These are phyloP conservation scores for Steinernema feltiae DNA, from an alignment of 1,140 invertebrate species.

Conservation along the genomic window DNA sequence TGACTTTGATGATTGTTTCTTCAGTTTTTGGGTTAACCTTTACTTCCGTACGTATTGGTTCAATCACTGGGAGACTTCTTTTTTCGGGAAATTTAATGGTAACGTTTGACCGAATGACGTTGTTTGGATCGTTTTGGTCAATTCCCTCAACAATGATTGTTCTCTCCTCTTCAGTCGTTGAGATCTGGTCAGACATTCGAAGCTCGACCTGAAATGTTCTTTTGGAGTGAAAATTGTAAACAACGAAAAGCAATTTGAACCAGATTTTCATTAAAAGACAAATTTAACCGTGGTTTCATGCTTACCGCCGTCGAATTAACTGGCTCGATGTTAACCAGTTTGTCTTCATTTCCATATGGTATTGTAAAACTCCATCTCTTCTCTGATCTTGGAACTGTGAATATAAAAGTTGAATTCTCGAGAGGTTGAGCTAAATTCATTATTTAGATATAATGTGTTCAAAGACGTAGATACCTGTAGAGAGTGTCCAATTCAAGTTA, in stretches of 20 bases:
- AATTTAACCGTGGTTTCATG: too few species aligned
- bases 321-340: neutral
- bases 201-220: constrained; percentile 27
- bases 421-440: neutral
- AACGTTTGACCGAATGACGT: constrained; percentile 19
- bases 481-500: neutral
- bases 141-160: constrained; percentile 15
- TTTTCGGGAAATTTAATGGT: constrained; percentile 23
- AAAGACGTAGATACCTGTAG: neutral
- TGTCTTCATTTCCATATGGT: constrained; percentile 14
- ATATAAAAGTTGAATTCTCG: neutral
- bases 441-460: neutral
- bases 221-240: too few species aligned
- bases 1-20: neutral
- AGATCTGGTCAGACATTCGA: neutral
- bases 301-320: constrained; percentile 7
- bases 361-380: constrained; percentile 18
- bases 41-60: neutral
- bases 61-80: constrained; percentile 20
- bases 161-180: neutral
- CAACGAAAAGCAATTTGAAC: too few species aligned
- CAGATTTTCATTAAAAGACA: too few species aligned
- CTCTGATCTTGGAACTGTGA: neutral
- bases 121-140: constrained; percentile 30
- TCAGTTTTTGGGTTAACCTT: constrained; percentile 17